phyloP scores from a whole-genome alignment of 2,113 vertebrate species.

The Onychostruthus taczanowskii region DNA sequence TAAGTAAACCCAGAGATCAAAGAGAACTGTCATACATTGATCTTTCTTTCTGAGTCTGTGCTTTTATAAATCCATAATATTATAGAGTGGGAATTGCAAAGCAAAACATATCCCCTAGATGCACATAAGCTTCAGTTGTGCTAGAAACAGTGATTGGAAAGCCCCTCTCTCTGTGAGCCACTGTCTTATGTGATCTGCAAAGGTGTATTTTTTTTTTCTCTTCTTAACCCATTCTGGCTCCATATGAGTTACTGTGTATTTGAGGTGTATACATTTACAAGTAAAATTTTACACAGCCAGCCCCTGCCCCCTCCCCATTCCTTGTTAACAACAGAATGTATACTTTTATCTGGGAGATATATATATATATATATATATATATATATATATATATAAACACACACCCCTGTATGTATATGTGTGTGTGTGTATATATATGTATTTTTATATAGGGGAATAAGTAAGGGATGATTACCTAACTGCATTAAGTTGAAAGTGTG shows the following conservation, averaged over 20 bases:
- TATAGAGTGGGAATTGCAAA: slow-evolving; percentile 6
- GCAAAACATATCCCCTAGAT: neutral
- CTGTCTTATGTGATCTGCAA: neutral
- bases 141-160: neutral
- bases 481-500: neutral
- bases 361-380: too few species aligned
- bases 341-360: neutral
- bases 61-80: slow-evolving; percentile 48
- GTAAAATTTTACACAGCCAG: neutral
- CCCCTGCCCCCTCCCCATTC: fast-evolving
- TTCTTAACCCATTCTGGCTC: neutral
- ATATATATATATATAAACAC: too few species aligned
- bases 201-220: neutral
- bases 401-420: too few species aligned
- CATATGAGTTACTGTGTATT: neutral
- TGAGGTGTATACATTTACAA: neutral
- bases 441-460: neutral
- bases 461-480: neutral
- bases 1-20: slow-evolving; percentile 58
- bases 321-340: neutral
- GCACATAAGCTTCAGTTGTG: slow-evolving; percentile 18
- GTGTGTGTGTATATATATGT: neutral
- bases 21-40: slow-evolving; percentile 37
- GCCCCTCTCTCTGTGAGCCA: neutral
- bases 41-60: slow-evolving; percentile 34